Conservation (phyloP, 1,140 invertebrate genomes). For the Drosophila pallidifrons region DNA sequence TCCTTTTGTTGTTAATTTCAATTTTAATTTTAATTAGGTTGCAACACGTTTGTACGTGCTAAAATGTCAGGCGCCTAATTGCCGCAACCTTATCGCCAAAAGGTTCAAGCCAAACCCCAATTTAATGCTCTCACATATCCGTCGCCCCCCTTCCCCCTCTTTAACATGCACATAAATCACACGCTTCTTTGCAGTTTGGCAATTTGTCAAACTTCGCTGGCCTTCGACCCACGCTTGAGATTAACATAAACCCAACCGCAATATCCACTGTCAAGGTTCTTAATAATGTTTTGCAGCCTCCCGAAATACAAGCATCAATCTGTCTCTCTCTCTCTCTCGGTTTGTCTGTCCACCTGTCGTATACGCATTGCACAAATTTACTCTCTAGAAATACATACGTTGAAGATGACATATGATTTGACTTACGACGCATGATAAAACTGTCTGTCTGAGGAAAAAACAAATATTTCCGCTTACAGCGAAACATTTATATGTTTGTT, state of each 20-base stretch:
- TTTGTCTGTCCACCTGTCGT: conserved; percentile 10
- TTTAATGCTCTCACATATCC: conserved; percentile 21
- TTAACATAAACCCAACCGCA: conserved; percentile 73
- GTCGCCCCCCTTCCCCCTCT: too few species aligned
- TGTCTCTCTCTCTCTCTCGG: conserved; percentile 1
- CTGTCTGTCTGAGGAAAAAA: conserved; percentile 55
- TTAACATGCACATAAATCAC: conserved; percentile 62
- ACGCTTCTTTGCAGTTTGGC: conserved; percentile 54
- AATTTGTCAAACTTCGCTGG: conserved; percentile 74
- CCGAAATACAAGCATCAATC: conserved; percentile 54
- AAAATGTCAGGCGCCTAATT: conserved; percentile 65
- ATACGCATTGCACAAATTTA: conserved; percentile 62
- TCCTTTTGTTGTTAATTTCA: conserved; percentile 25
- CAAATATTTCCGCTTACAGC: conserved; percentile 75
- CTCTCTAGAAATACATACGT: conserved; percentile 72
- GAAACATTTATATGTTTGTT: conserved; percentile 25
- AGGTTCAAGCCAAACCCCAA: conserved; percentile 19
- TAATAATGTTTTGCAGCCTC: too few species aligned
- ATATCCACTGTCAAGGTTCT: conserved; percentile 68
- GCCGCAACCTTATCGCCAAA: conserved; percentile 51
- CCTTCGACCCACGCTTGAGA: conserved; percentile 54
- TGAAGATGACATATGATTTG: conserved; percentile 83
- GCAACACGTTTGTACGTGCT: conserved; percentile 78
- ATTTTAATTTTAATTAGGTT: conserved; percentile 79
- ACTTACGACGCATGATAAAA: conserved; percentile 55